Conservation (phyloP, 2,888 invertebrate genomes). For the Agapostemon virescens region DNA sequence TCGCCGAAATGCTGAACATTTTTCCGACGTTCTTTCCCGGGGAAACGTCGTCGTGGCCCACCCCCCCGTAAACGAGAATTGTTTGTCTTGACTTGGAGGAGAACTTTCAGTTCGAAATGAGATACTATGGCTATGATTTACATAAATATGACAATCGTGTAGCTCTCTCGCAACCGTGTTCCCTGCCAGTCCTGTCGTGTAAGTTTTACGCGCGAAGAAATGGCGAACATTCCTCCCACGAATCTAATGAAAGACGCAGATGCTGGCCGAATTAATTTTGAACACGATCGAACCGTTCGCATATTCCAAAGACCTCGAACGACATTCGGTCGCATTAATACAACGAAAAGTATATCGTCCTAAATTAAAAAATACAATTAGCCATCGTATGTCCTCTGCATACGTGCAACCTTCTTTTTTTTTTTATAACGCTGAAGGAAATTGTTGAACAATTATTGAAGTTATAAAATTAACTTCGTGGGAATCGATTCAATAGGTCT, state of each 20-base stretch:
- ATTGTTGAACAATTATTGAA: no score
- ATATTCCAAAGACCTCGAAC: no score
- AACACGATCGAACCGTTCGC: not conserved
- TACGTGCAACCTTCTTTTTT: no score
- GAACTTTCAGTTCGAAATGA: slow-evolving; percentile 4
- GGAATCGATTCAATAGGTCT: no score
- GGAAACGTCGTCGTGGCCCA: slow-evolving; percentile 24
- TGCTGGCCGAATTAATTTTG: not conserved
- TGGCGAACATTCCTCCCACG: not conserved
- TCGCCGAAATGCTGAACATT: slow-evolving; percentile 26
- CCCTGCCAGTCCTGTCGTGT: not conserved
- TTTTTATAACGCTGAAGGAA: no score
- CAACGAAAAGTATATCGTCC: no score
- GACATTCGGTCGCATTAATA: no score
- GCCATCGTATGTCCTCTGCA: no score
- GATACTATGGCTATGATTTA: slow-evolving; percentile 1
- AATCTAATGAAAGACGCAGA: not conserved
- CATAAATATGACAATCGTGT: slow-evolving; percentile 10
- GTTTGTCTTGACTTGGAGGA: slow-evolving; percentile 21
- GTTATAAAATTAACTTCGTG: no score
- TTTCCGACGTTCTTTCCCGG: slow-evolving; percentile 6
- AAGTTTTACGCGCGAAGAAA: not conserved
- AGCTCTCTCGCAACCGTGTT: not conserved
- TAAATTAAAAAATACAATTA: no score
- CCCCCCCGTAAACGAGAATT: slow-evolving; percentile 43